These are phyloP conservation scores for Orbicella faveolata DNA, from an alignment of 64 coral and sea anemone species.

Conservation along the genomic window DNA sequence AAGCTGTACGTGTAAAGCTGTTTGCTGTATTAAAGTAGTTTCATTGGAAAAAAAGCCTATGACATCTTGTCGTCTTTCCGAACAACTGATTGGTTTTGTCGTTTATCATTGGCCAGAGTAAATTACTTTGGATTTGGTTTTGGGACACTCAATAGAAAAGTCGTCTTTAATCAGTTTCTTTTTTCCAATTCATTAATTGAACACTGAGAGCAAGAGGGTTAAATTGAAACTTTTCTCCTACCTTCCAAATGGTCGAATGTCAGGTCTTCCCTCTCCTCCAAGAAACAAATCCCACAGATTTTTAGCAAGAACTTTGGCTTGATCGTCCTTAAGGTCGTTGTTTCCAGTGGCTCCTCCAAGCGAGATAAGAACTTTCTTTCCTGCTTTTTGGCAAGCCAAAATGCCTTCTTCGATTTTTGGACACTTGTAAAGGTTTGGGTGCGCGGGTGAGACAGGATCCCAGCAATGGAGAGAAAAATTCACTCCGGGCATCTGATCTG, in stretches of 20 bases:
- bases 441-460: not conserved
- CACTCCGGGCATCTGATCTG: slow-evolving; percentile 13
- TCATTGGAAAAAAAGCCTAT: no score
- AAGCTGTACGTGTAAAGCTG: no score
- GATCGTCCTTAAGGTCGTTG: not conserved
- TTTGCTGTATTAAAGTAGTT: no score
- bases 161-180: no score
- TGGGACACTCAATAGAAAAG: no score
- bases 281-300: slow-evolving; percentile 26
- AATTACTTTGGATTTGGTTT: no score
- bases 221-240: not conserved
- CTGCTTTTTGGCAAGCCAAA: not conserved
- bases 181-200: no score
- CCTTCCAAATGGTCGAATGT: slow-evolving; percentile 11
- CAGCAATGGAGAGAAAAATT: slow-evolving; percentile 1
- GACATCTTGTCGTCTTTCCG: no score
- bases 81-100: no score
- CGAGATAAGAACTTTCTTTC: slow-evolving; percentile 23
- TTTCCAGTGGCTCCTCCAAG: slow-evolving; percentile 15
- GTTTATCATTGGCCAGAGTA: no score
- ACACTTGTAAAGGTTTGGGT: slow-evolving; percentile 7
- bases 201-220: no score
- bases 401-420: slow-evolving; percentile 12
- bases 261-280: not conserved
- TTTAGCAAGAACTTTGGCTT: not conserved